Base-by-base conservation (phyloP, 2,888 invertebrate genomes). In the Drosophila neotestacea region DNA sequence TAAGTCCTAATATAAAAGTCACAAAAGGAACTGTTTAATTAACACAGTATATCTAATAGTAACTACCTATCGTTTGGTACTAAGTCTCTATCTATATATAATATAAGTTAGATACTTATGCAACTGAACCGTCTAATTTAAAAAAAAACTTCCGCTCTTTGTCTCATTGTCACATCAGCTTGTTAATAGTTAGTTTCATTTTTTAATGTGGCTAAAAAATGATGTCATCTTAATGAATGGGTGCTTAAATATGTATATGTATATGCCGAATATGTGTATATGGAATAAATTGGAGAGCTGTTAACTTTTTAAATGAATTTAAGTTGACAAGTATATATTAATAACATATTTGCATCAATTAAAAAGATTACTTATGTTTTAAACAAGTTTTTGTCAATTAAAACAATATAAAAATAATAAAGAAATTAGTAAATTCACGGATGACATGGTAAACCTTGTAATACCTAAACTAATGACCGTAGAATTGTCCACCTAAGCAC, bases 171-270 rank as follows among this genome's bases (percentile, higher is more conserved):
- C 38, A 30, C 13, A 30, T 41, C 30, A 28, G 44, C 44, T 59
- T 11, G 38, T 56, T 47, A 56, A 30, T 22, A 30, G 41, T 22
- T 41, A 36, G 48, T 52, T 55, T 48, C 3, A 13, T 41, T 54
- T 54, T 22, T 4, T 27, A 32, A 32, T 38, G 6, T 55, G 27
- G 34, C 48, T 39, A 6, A n/a, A 32, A 3, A 22, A 39, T 67
- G 38, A 63, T 54, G 66, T 66, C 66, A 63, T 54, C 41, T 16
- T 11, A 60, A 27, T 22, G n/a, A 30, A 50, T 16, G 13, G 28
- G 30, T 36, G 36, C 3, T 22, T 5, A 36, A 36, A 50, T 5
- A 11, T n/a, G n/a, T n/a, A n/a, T n/a, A n/a, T n/a, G n/a, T 27
- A 11, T 6, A 4, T 4, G 22, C 22, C 22, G 22, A 22, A 6